Conservation (phyloP, 2,797 vertebrate genomes). For the Mus minutoides region DNA sequence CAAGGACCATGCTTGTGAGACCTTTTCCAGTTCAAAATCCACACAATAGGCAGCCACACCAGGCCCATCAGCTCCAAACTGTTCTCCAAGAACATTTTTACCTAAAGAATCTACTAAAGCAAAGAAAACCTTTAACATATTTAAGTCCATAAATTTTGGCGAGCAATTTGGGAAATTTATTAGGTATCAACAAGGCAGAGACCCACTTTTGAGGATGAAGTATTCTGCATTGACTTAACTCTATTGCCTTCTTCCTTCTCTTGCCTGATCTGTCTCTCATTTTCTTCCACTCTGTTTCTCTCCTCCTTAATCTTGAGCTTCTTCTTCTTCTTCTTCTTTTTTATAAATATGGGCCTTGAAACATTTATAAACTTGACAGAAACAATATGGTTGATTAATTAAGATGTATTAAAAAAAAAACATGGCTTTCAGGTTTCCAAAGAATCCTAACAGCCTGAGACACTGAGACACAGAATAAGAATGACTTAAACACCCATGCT, state of each 20-base stretch:
- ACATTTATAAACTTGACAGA: conserved; percentile 32
- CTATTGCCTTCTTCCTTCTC: background rate
- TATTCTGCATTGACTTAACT: conserved; percentile 40
- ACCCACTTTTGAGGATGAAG: conserved; percentile 6
- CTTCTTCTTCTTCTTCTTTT: too few relatives aligned
- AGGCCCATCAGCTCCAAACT: background rate
- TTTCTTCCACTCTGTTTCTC: background rate
- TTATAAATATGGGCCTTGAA: background rate
- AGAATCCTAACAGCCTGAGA: conserved; percentile 23
- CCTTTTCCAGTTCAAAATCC: background rate
- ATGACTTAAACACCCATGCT: conserved; percentile 6
- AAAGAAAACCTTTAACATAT: background rate
- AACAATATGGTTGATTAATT: background rate
- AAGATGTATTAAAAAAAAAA: conserved; percentile 34
- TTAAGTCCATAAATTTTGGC: background rate
- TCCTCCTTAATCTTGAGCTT: conserved; percentile 27
- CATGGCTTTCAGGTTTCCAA: conserved; percentile 28
- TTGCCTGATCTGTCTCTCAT: background rate
- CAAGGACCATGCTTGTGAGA: background rate
- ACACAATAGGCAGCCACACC: background rate
- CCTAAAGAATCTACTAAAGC: background rate
- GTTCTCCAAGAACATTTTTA: background rate
- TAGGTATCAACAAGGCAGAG: background rate
- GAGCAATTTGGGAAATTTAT: background rate
- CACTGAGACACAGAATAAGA: background rate